Evolutionary conservation across 2,113 vertebrate species (phyloP).

Genomic region (Microcebus jonahi): DNA sequence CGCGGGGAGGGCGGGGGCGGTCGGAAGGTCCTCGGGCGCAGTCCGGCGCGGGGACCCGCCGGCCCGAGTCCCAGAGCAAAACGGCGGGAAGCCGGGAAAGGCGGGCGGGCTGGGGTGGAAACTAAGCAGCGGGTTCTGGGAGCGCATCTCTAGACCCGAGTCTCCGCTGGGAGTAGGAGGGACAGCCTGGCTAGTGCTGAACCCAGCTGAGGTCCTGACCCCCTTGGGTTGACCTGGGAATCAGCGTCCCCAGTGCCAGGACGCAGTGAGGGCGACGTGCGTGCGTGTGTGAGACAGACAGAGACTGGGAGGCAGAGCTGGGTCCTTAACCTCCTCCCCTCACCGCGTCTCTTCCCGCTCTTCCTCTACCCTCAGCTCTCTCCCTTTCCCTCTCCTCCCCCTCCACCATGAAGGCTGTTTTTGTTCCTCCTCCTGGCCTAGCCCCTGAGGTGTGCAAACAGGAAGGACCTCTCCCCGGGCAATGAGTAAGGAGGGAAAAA

Average conservation of each 20-base stretch:
- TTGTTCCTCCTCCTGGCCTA: slow-evolving; percentile 78
- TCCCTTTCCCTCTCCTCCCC: slow-evolving; percentile 35
- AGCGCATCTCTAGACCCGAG: background rate
- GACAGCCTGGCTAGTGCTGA: background rate
- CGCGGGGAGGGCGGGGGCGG: too few relatives aligned
- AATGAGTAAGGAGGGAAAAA: slow-evolving; percentile 81
- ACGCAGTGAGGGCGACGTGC: background rate
- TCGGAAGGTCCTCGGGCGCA: background rate
- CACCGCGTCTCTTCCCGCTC: background rate
- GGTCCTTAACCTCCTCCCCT: background rate
- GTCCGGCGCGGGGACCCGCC: background rate
- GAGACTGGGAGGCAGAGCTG: background rate
- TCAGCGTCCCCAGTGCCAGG: background rate
- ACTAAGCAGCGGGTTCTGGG: background rate
- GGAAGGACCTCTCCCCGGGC: slow-evolving; percentile 78
- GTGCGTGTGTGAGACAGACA: background rate
- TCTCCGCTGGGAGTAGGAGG: background rate
- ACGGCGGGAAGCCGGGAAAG: background rate
- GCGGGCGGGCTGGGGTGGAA: background rate
- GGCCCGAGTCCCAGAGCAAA: background rate
- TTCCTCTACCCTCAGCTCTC: background rate
- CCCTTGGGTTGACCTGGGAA: background rate
- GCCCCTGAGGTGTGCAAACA: slow-evolving; percentile 83
- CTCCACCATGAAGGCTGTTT: slow-evolving; percentile 71
- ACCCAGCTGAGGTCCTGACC: background rate